Base-by-base conservation (phyloP, 2,113 vertebrate species). In the Sisor rabdophorus region DNA sequence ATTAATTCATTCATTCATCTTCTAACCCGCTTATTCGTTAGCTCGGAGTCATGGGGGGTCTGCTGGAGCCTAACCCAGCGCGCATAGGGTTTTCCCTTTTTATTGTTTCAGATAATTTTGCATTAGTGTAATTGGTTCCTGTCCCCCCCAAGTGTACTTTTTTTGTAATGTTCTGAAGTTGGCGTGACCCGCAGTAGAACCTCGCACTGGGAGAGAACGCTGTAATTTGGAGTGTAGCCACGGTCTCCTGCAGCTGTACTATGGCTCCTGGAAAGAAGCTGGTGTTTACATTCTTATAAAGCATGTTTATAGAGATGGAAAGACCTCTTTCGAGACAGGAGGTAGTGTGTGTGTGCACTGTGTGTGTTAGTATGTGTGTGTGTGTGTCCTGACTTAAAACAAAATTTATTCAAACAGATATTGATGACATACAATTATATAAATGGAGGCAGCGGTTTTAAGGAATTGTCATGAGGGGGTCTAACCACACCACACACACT, bases 261-360 rank as follows among this genome's bases (percentile, higher is more conserved):
- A 28, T n/a, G 71, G 67, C 68, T 61, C 40, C 71, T 59, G 24
- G 80, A 80, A 84, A 47, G 80, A 86, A 80, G 77, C 83, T 78
- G 81, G 80, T 85, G 84, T 89, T 88, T 87, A 87, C 82, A 88
- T 89, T 85, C 83, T 87, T 85, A 83, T 59, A 22, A 77, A 61
- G 67, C 79, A 72, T 84, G 82, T 89, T 89, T 89, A 86, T 76
- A 79, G 76, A 78, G 77, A 84, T 61, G 63, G 48, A 16, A 59
- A 60, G 52, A 82, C 67, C 71, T 75, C 71, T 32, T 26, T 36
- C 16, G 44, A 60, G 54, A 52, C 54, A 17, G 54, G 63, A 68
- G 64, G 44, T 24, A 71, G 28, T 71, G 68, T 63, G 40, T 58
- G 19, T 71, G 30, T 11, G 8, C 12, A 22, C 3, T 8, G 30